These are phyloP conservation scores for Gymnopithys bicolor DNA, from an alignment of 2,797 vertebrate genomes.

Conservation along the genomic window DNA sequence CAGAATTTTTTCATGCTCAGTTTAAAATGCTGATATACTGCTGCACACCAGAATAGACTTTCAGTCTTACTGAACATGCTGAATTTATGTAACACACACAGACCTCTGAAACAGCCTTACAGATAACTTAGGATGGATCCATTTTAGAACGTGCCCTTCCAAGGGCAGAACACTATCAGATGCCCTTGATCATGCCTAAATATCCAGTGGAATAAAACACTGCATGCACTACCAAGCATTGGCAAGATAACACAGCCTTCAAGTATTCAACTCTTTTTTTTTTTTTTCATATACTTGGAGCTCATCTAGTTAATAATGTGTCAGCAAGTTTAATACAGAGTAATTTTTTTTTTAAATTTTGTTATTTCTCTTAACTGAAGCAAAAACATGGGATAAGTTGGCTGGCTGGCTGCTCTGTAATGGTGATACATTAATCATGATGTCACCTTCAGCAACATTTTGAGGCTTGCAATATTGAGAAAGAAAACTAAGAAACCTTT, in stretches of 20 bases:
- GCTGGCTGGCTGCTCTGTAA: slow-evolving; percentile 23
- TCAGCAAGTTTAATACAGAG: background rate
- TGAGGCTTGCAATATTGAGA: background rate
- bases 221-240: background rate
- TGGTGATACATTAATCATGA: slow-evolving; percentile 43
- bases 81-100: background rate
- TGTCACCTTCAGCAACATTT: background rate
- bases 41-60: background rate
- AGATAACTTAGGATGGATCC: background rate
- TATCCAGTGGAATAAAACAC: background rate
- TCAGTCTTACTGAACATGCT: background rate
- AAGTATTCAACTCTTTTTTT: background rate
- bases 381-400: slow-evolving; percentile 7
- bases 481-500: slow-evolving; percentile 27
- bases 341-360: background rate
- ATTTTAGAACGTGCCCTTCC: background rate
- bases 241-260: background rate
- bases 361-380: slow-evolving; percentile 17
- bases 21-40: background rate
- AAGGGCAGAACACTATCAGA: background rate
- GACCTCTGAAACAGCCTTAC: background rate
- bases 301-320: slow-evolving; percentile 3
- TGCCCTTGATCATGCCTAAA: background rate
- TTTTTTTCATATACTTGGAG: background rate
- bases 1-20: background rate